Conservation (phyloP, 2,888 invertebrate species). For the Baccha elongata region DNA sequence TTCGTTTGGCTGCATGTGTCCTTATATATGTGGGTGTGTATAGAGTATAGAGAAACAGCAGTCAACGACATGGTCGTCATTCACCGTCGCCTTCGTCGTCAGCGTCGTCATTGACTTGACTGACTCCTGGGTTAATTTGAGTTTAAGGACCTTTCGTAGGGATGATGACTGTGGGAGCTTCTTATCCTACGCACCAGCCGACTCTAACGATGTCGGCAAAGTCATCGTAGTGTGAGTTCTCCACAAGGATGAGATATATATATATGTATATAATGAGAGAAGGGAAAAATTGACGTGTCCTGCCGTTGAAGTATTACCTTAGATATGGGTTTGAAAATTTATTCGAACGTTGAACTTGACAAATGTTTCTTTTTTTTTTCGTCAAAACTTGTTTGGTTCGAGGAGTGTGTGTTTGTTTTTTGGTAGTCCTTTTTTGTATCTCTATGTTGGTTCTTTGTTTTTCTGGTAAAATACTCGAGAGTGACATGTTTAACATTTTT, state of each 20-base stretch:
- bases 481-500: conserved; percentile 46
- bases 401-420: conserved; percentile 8
- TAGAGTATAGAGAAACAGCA: conserved; percentile 18
- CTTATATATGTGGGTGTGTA: conserved; percentile 20
- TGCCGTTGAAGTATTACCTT: conserved; percentile 45
- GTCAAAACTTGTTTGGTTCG: conserved; percentile 13
- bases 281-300: conserved; percentile 55
- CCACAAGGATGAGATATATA: not conserved
- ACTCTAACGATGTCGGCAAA: conserved; percentile 9
- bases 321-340: conserved; percentile 53
- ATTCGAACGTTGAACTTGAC: conserved; percentile 72
- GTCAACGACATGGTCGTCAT: conserved; percentile 53
- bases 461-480: conserved; percentile 23
- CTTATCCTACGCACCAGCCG: conserved; percentile 65
- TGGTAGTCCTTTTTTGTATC: conserved; percentile 22
- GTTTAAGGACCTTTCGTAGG: conserved; percentile 66
- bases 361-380: conserved; percentile 47
- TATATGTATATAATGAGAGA: not conserved
- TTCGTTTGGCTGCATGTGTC: conserved; percentile 25
- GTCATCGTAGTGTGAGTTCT: not conserved
- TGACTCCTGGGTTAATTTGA: conserved; percentile 69
- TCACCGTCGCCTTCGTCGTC: conserved; percentile 35
- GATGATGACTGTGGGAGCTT: conserved; percentile 48
- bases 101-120: conserved; percentile 66
- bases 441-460: conserved; percentile 49